phyloP scores from a whole-genome alignment of 2,113 vertebrate species.

The Daphoenositta chrysoptera region DNA sequence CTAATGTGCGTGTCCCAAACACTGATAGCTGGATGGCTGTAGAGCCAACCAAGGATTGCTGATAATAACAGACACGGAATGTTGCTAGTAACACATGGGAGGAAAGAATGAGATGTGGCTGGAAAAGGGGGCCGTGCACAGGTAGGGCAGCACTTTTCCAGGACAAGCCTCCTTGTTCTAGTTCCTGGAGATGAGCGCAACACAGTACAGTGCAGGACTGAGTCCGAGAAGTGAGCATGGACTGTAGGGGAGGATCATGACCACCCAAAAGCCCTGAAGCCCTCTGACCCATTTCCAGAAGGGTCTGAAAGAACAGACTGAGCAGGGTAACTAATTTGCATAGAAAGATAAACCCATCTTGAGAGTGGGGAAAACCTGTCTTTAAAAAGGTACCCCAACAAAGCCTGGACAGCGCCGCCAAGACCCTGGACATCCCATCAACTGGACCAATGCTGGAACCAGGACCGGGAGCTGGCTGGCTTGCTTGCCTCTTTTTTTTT shows the following conservation, averaged over 20 bases:
- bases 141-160: not conserved
- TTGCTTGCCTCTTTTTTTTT: not conserved
- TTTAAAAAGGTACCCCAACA: not conserved
- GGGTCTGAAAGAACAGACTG: not conserved
- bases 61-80: not conserved
- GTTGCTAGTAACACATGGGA: not conserved
- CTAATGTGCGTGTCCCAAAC: not conserved
- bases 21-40: not conserved
- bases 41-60: not conserved
- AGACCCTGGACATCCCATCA: not conserved
- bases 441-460: not conserved
- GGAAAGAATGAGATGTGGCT: not conserved
- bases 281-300: not conserved
- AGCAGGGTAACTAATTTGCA: not conserved
- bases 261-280: rapidly evolving
- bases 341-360: not conserved
- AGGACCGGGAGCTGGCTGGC: not conserved
- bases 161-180: not conserved
- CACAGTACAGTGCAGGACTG: rapidly evolving
- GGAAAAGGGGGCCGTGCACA: not conserved
- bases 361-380: not conserved
- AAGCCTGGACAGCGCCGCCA: not conserved
- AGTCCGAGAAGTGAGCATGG: rapidly evolving
- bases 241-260: not conserved
- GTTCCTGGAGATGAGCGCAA: not conserved